A percentile compares a stretch with the other conserved stretches of the same genome.
Evolutionary conservation across 2,888 invertebrate species (phyloP).

Genomic region (Mimachlamys varia): DNA sequence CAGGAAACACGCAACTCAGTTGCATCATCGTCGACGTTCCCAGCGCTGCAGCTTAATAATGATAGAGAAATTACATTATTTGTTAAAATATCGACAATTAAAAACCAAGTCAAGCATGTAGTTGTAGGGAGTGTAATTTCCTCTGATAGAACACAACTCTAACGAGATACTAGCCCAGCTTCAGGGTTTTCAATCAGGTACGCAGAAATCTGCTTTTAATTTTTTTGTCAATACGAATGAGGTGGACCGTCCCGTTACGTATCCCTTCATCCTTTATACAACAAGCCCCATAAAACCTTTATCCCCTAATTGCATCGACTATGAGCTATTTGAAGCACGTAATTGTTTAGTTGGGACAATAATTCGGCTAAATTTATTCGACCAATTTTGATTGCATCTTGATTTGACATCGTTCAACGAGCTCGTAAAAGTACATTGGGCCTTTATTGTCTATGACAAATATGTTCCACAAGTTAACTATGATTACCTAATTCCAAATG

Average conservation of each 20-base stretch:
- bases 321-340: constrained; percentile 36
- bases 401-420: constrained; percentile 1
- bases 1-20: constrained; percentile 9
- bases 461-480: constrained; percentile 7
- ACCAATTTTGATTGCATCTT: constrained; percentile 32
- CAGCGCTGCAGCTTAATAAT: neutral
- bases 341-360: constrained; percentile 34
- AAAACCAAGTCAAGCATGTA: constrained; percentile 8
- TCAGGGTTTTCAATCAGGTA: constrained; percentile 6
- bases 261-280: neutral
- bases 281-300: constrained; percentile 28
- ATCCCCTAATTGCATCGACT: constrained; percentile 31
- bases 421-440: constrained; percentile 13
- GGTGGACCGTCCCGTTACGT: constrained; percentile 14
- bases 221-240: constrained; percentile 22
- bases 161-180: neutral
- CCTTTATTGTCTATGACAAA: constrained; percentile 21
- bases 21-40: constrained; percentile 18
- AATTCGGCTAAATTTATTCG: constrained; percentile 33
- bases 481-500: constrained; percentile 30
- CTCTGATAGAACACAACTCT: neutral
- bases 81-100: constrained; percentile 29
- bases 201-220: constrained; percentile 31
- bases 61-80: constrained; percentile 16
- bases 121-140: neutral